Evolutionary conservation across 2,797 vertebrate genomes (phyloP).

Genomic region (Harpagifer antarcticus): DNA sequence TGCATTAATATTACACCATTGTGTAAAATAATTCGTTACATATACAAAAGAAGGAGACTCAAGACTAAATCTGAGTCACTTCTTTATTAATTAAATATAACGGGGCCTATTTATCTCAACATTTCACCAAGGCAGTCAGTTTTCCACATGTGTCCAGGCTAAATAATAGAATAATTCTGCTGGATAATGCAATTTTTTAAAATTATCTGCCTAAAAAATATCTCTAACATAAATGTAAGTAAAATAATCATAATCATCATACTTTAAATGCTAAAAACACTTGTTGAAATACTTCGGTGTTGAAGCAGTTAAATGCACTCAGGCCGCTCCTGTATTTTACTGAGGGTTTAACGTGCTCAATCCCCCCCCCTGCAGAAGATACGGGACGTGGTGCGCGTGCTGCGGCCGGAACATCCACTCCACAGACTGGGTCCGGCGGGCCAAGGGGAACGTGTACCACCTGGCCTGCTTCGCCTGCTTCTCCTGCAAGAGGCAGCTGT

Average conservation of each 20-base stretch:
- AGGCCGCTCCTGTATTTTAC: background rate
- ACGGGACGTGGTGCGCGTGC: constrained; percentile 93
- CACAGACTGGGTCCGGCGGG: constrained; percentile 97
- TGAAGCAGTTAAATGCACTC: background rate
- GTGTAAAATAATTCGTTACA: too few species aligned
- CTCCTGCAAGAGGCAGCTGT: constrained; percentile 96
- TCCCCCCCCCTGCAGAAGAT: constrained; percentile 84
- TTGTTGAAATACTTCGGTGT: background rate
- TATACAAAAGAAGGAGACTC: background rate
- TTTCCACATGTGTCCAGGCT: background rate
- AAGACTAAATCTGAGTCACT: too few species aligned
- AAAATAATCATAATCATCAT: too few species aligned
- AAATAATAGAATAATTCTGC: background rate
- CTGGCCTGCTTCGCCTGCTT: constrained; percentile 97
- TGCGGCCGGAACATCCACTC: constrained; percentile 94
- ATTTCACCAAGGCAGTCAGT: background rate
- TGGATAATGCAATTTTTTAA: too few species aligned
- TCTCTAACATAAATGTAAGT: background rate
- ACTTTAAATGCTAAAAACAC: background rate
- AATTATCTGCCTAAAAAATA: too few species aligned
- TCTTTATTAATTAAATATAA: background rate
- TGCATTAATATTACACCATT: too few species aligned
- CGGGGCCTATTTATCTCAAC: background rate
- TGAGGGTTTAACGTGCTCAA: constrained; percentile 3
- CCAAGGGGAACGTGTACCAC: constrained; percentile 95